These are phyloP conservation scores for Myopa tessellatipennis DNA, from an alignment of 2,888 invertebrate genomes.

Conservation along the genomic window DNA sequence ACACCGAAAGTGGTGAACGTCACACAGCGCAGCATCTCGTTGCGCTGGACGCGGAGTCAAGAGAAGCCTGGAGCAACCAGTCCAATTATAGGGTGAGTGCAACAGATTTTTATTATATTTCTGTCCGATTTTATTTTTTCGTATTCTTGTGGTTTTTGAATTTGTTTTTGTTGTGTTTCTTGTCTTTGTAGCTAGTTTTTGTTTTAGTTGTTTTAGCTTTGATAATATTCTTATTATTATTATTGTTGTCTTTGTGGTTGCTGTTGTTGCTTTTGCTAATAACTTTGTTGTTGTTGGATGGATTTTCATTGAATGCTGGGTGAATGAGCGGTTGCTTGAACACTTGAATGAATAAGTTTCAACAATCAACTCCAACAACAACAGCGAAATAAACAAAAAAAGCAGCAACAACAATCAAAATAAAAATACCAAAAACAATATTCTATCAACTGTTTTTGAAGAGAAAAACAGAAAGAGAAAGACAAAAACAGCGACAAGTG, in stretches of 20 bases:
- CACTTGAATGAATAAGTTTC: no score
- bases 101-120: conserved; percentile 31
- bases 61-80: conserved; percentile 69
- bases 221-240: not conserved
- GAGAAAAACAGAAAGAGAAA: no score
- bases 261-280: not conserved
- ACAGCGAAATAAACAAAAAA: no score
- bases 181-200: not conserved
- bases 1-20: conserved; percentile 77
- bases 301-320: no score
- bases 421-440: no score
- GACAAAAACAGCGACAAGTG: no score
- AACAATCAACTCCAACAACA: no score
- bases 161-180: conserved; percentile 12
- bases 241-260: conserved; percentile 8
- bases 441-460: no score
- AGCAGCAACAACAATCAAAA: no score
- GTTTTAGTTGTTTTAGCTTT: not conserved
- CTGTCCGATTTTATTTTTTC: not conserved
- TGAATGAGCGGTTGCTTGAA: no score
- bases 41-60: conserved; percentile 74
- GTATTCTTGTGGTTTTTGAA: conserved; percentile 8
- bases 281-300: no score
- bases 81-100: conserved; percentile 66
- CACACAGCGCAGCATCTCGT: conserved; percentile 74